Percentiles rank a stretch among this genome's conserved stretches.
Conservation (phyloP, 1,140 invertebrate species). For the Nautilus pompilius region DNA sequence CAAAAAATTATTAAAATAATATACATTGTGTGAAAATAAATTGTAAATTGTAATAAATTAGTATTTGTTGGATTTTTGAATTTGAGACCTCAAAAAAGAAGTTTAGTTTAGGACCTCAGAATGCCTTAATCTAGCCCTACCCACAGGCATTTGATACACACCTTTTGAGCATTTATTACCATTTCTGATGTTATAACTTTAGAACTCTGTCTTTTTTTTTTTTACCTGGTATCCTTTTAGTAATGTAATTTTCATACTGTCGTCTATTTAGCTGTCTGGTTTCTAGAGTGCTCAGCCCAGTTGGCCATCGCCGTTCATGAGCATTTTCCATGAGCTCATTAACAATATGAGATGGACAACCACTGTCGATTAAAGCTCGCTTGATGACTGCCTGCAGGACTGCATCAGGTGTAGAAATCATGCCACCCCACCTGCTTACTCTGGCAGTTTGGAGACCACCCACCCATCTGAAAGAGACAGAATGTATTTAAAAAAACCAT, state of each 20-base stretch:
- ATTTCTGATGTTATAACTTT: too few species aligned
- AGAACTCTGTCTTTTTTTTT: too few species aligned
- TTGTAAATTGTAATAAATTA: too few species aligned
- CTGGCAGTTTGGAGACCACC: slow-evolving; percentile 77
- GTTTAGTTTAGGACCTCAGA: too few species aligned
- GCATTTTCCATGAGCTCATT: slow-evolving; percentile 96
- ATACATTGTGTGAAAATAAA: too few species aligned
- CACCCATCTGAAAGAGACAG: slow-evolving; percentile 68
- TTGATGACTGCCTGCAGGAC: slow-evolving; percentile 80
- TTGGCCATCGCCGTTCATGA: slow-evolving; percentile 91
- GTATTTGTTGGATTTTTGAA: too few species aligned
- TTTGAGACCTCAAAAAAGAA: too few species aligned
- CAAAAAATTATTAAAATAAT: too few species aligned
- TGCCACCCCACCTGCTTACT: slow-evolving; percentile 93
- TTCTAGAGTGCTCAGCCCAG: slow-evolving; percentile 86
- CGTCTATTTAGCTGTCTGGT: slow-evolving; percentile 84
- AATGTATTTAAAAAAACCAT: neutral
- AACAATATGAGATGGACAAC: slow-evolving; percentile 84
- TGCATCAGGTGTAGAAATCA: slow-evolving; percentile 95
- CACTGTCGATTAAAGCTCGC: slow-evolving; percentile 79
- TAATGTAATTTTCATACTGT: slow-evolving; percentile 91
- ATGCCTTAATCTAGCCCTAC: too few species aligned
- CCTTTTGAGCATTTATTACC: too few species aligned
- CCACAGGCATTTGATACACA: too few species aligned
- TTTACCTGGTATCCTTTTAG: slow-evolving; percentile 77